Conservation (phyloP, 2,888 invertebrate genomes). For the Drosophila kanekoi region DNA sequence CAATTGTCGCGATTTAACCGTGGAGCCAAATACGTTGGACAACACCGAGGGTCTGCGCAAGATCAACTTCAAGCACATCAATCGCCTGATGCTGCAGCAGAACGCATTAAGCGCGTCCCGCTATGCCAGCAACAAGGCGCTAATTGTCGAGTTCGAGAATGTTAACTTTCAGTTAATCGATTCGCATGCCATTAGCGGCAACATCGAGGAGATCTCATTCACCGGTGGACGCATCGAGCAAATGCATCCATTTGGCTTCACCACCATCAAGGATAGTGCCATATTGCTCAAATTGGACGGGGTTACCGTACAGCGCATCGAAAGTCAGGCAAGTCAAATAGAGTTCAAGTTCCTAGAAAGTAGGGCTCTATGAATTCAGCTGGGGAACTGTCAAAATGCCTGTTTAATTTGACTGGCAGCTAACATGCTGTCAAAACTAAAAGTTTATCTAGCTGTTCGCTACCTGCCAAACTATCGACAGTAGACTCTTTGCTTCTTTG, state of each 20-base stretch:
- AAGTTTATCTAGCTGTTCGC: no score
- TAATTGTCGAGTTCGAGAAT: constrained; percentile 83
- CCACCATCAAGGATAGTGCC: constrained; percentile 88
- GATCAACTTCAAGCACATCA: constrained; percentile 88
- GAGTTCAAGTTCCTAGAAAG: no score
- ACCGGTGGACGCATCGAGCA: constrained; percentile 87
- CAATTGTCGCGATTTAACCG: constrained; percentile 88
- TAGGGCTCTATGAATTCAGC: no score
- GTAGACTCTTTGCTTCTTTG: no score
- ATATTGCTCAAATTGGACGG: constrained; percentile 88
- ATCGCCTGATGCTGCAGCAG: constrained; percentile 87
- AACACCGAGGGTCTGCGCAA: constrained; percentile 88
- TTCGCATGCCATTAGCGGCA: constrained; percentile 89
- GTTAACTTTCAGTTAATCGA: constrained; percentile 87
- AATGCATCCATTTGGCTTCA: constrained; percentile 90
- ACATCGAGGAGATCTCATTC: constrained; percentile 89
- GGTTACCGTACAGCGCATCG: constrained; percentile 87
- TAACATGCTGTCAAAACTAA: no score
- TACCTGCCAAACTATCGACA: no score
- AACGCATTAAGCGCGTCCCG: constrained; percentile 88
- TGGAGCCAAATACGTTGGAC: constrained; percentile 87
- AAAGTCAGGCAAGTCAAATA: constrained; percentile 83
- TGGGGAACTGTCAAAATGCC: no score
- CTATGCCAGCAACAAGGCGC: constrained; percentile 83
- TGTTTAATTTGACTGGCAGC: background rate